Conservation (phyloP, 2,113 vertebrate genomes). For the Pelvicachromis taeniatus region DNA sequence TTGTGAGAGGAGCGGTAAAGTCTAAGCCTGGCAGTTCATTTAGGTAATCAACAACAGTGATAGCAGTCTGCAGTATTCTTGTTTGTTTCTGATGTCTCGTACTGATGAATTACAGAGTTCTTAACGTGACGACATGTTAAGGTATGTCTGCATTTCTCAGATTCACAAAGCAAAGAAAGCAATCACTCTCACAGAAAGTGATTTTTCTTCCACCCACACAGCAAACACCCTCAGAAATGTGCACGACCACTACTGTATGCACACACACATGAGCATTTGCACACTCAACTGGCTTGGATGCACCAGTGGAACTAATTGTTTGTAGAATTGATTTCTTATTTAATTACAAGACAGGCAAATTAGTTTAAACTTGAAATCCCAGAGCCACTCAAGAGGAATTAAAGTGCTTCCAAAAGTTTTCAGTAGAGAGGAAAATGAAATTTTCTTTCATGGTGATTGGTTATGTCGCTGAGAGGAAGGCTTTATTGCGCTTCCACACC, state of each 20-base stretch:
- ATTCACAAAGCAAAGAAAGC: neutral
- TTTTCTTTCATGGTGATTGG: slow-evolving; percentile 16
- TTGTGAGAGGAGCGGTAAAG: neutral
- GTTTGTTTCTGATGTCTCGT: neutral
- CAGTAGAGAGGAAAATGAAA: slow-evolving; percentile 21
- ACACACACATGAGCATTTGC: neutral
- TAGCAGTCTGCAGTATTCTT: neutral
- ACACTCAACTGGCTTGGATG: neutral
- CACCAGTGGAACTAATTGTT: slow-evolving; percentile 55
- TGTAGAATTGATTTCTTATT: slow-evolving; percentile 65
- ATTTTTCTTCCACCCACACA: slow-evolving; percentile 19
- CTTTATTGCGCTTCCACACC: neutral
- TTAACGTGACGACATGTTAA: neutral
- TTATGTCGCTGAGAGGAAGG: slow-evolving; percentile 15
- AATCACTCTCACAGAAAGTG: neutral
- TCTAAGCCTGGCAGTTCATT: neutral
- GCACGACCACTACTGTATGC: neutral
- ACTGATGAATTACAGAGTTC: neutral
- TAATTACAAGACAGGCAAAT: slow-evolving; percentile 63
- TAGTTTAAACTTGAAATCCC: slow-evolving; percentile 50
- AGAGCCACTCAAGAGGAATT: slow-evolving; percentile 39
- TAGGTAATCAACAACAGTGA: neutral
- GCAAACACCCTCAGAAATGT: neutral
- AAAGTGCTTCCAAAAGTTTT: slow-evolving; percentile 48
- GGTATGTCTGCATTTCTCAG: neutral